Percentiles rank a stretch among this genome's conserved stretches.
phyloP scores from a whole-genome alignment of 2,888 invertebrate genomes.

The Yponomeuta evonymella region DNA sequence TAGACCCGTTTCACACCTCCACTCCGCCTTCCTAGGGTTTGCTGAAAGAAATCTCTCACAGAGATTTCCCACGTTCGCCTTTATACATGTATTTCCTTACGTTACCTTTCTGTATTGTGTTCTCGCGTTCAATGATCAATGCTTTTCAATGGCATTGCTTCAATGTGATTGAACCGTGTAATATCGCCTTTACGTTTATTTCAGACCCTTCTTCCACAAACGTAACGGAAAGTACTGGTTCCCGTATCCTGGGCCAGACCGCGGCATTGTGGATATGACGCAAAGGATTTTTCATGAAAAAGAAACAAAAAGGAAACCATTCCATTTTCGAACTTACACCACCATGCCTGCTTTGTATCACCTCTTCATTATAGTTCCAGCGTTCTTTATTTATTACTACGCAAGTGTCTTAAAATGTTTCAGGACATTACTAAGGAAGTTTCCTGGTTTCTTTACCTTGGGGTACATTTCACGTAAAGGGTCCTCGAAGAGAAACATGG shows the following conservation, averaged over 20 bases:
- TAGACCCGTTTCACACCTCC: no score
- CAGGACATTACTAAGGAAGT: slow-evolving; percentile 37
- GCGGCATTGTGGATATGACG: slow-evolving; percentile 36
- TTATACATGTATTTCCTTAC: no score
- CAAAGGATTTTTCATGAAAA: slow-evolving; percentile 38
- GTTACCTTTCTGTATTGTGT: no score
- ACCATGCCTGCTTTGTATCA: slow-evolving; percentile 39
- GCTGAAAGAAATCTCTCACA: no score
- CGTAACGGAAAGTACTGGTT: slow-evolving; percentile 39
- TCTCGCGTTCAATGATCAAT: no score
- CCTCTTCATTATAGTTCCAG: slow-evolving; percentile 35
- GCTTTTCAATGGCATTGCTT: no score
- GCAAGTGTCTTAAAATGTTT: slow-evolving; percentile 40
- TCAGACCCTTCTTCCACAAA: slow-evolving; percentile 46
- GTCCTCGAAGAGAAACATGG: slow-evolving; percentile 37
- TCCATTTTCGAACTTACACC: slow-evolving; percentile 38
- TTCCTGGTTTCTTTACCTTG: slow-evolving; percentile 38
- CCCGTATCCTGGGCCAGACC: slow-evolving; percentile 45
- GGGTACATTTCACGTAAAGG: slow-evolving; percentile 46
- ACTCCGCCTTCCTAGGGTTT: no score
- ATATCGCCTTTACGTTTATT: slow-evolving; percentile 19
- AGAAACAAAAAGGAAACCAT: slow-evolving; percentile 31
- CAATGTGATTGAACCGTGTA: no score
- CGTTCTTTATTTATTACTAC: slow-evolving; percentile 38
- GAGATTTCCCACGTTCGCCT: no score